phyloP scores from a whole-genome alignment of 2,113 vertebrate genomes.

The Gasterosteus nipponicus region DNA sequence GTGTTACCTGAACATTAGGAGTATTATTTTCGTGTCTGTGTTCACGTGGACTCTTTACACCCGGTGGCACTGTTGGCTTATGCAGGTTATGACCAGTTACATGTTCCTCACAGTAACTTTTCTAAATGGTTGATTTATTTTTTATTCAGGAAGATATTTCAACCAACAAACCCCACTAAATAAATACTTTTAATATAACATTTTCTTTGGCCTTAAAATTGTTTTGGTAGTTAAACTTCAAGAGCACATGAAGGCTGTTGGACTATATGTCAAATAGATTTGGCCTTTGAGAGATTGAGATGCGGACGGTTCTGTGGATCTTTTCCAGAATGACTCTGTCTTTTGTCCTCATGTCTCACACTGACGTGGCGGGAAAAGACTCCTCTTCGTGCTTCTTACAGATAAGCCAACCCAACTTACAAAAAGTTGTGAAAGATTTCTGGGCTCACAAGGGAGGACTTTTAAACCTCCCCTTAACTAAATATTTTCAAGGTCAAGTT shows the following conservation, averaged over 20 bases:
- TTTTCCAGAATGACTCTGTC: slow-evolving; percentile 5
- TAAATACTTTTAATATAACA: background rate
- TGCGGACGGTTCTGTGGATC: background rate
- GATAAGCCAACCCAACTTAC: slow-evolving; percentile 5
- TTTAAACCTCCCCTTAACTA: too few species aligned
- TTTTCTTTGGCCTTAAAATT: background rate
- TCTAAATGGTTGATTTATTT: background rate
- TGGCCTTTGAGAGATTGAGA: background rate
- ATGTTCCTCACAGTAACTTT: background rate
- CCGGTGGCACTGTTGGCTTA: background rate
- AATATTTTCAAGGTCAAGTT: background rate
- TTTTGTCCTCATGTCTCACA: background rate
- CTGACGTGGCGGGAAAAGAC: slow-evolving; percentile 4
- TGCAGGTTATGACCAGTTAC: background rate
- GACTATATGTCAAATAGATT: background rate
- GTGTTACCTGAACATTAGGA: background rate
- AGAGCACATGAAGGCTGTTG: background rate
- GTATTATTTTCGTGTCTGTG: background rate
- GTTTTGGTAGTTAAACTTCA: background rate
- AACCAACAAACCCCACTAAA: background rate
- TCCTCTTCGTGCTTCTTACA: slow-evolving; percentile 23
- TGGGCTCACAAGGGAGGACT: background rate
- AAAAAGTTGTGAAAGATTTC: background rate
- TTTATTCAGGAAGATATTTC: background rate
- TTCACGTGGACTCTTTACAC: background rate